These are phyloP conservation scores for Gracilinanus agilis DNA, from an alignment of 2,113 vertebrate genomes.

Conservation along the genomic window DNA sequence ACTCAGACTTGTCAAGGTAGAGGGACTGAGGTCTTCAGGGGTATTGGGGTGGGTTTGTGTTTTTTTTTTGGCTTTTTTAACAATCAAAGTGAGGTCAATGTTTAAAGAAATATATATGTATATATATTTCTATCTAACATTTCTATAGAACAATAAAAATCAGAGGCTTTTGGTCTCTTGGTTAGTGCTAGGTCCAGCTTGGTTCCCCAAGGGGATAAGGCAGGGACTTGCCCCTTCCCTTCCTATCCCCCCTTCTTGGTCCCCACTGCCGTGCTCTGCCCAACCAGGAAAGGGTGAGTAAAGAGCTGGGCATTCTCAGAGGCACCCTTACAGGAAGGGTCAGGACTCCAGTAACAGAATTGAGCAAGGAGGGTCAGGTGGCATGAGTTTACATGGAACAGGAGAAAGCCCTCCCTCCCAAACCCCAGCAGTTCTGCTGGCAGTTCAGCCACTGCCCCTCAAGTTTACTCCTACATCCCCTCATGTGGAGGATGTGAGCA, in stretches of 20 bases:
- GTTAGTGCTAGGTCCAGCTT: constrained; percentile 46
- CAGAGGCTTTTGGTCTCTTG: constrained; percentile 66
- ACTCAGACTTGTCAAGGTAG: constrained; percentile 76
- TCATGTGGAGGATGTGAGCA: background rate
- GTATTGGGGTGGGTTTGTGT: constrained; percentile 37
- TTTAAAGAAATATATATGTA: constrained; percentile 83
- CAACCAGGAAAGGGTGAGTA: constrained; percentile 29
- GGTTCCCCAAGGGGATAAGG: constrained; percentile 54
- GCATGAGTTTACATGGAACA: background rate
- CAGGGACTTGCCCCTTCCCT: constrained; percentile 22
- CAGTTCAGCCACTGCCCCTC: background rate
- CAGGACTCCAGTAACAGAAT: constrained; percentile 44
- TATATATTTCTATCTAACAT: constrained; percentile 74
- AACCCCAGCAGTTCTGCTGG: constrained; percentile 1
- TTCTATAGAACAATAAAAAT: constrained; percentile 75
- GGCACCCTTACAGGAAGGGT: constrained; percentile 26
- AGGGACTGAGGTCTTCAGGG: constrained; percentile 55
- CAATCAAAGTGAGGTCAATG: constrained; percentile 80
- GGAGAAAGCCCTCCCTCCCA: background rate
- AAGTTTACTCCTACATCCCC: background rate
- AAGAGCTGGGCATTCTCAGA: constrained; percentile 22
- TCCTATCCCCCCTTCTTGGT: constrained; percentile 24
- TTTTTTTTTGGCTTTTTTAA: constrained; percentile 72
- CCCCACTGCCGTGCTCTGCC: constrained; percentile 18
- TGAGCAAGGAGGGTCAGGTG: background rate